Percentiles rank a stretch among this genome's conserved stretches.
Evolutionary conservation across 2,888 invertebrate species (phyloP).

Genomic region (Frankliniella intonsa): DNA sequence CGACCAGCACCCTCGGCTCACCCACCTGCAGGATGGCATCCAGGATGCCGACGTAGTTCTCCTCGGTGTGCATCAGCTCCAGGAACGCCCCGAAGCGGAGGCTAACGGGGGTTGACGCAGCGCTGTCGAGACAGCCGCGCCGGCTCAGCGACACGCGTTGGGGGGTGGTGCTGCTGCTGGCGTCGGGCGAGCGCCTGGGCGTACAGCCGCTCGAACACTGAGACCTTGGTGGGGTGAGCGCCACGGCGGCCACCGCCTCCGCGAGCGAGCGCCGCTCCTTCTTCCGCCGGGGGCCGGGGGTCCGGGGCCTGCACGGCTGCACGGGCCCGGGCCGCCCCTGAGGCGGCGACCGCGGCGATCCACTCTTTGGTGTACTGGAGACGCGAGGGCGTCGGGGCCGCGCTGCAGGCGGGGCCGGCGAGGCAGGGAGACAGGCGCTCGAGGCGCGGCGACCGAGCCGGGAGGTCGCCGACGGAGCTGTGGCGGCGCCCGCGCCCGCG

Average conservation of each 20-base stretch:
- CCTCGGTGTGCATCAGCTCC: constrained; percentile 91
- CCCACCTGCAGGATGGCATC: constrained; percentile 82
- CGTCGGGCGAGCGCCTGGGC: background rate
- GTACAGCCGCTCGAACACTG: background rate
- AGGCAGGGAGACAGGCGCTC: background rate
- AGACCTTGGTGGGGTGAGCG: background rate
- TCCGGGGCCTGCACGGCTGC: background rate
- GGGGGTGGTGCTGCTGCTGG: background rate
- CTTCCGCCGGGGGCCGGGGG: background rate
- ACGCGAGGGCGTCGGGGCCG: background rate
- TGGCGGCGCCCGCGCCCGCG: background rate
- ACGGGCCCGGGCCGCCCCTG: background rate
- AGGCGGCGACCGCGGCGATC: background rate
- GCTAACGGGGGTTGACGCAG: background rate
- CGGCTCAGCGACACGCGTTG: background rate
- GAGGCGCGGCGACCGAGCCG: background rate
- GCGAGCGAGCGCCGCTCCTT: background rate
- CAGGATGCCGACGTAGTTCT: constrained; percentile 91
- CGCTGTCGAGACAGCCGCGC: background rate
- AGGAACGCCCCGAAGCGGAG: constrained; percentile 44
- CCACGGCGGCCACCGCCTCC: background rate
- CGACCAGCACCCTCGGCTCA: constrained; percentile 31
- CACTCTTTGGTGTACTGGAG: background rate
- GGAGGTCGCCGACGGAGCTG: background rate
- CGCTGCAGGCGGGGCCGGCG: background rate